Percentiles rank a stretch among this genome's conserved stretches.
Evolutionary conservation across 2,113 vertebrate species (phyloP).

Genomic region (Oncorhynchus clarkii): DNA sequence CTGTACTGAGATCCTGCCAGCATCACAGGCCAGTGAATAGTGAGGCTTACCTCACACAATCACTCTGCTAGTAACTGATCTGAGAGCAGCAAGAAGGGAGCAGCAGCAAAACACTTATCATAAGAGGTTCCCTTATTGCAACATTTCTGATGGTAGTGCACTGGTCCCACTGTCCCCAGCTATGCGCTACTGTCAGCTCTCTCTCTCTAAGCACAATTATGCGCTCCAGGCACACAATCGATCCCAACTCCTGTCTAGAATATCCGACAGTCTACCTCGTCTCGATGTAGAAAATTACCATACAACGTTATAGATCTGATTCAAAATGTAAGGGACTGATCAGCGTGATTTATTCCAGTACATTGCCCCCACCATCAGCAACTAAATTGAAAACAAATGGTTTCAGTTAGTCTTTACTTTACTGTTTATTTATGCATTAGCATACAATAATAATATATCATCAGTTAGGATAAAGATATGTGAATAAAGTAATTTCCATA

Average conservation of each 20-base stretch:
- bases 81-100: background rate
- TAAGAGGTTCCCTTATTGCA: background rate
- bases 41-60: background rate
- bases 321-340: too few relatives aligned
- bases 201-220: background rate
- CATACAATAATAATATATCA: too few relatives aligned
- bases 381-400: too few relatives aligned
- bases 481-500: too few relatives aligned
- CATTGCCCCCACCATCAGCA: too few relatives aligned
- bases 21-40: slow-evolving; percentile 4
- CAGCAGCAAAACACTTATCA: background rate
- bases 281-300: too few relatives aligned
- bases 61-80: background rate
- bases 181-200: background rate
- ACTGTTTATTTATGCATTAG: too few relatives aligned
- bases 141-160: background rate
- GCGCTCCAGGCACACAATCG: background rate
- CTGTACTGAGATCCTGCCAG: slow-evolving; percentile 4
- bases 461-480: too few relatives aligned
- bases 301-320: too few relatives aligned
- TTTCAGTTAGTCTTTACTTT: too few relatives aligned
- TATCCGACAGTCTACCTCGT: too few relatives aligned
- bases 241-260: background rate
- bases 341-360: too few relatives aligned
- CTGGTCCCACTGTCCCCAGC: background rate